Conservation (phyloP, 2,797 vertebrate species). For the Coendou prehensilis region DNA sequence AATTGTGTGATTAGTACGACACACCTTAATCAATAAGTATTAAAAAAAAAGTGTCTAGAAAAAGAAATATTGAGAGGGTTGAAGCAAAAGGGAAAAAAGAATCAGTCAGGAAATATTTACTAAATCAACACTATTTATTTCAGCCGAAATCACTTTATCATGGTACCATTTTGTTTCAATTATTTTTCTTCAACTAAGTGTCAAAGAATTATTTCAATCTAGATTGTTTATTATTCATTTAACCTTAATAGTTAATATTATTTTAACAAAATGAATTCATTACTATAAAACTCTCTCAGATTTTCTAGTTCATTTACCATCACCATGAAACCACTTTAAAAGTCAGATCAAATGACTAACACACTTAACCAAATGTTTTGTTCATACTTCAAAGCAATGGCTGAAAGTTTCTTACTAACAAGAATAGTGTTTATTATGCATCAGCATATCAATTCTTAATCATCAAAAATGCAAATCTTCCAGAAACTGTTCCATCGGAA, state of each 20-base stretch:
- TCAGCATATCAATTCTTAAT: not conserved
- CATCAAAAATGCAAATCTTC: not conserved
- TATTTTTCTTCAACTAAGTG: slow-evolving; percentile 85
- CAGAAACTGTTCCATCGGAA: not conserved
- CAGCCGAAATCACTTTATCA: slow-evolving; percentile 80
- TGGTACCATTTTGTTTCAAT: slow-evolving; percentile 78
- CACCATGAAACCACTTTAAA: slow-evolving; percentile 72
- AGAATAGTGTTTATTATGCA: not conserved
- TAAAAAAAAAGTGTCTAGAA: slow-evolving; percentile 65
- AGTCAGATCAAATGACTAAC: slow-evolving; percentile 59
- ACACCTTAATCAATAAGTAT: slow-evolving; percentile 58
- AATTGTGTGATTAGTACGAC: slow-evolving; percentile 52
- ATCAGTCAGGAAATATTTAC: slow-evolving; percentile 58
- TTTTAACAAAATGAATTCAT: slow-evolving; percentile 69
- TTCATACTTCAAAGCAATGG: slow-evolving; percentile 37
- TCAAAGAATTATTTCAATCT: slow-evolving; percentile 72
- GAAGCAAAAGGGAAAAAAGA: slow-evolving; percentile 77
- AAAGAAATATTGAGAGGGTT: slow-evolving; percentile 80
- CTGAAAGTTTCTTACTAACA: not conserved
- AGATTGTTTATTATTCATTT: slow-evolving; percentile 77
- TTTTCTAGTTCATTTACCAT: slow-evolving; percentile 76
- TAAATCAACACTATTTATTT: slow-evolving; percentile 76
- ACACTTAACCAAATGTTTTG: slow-evolving; percentile 34
- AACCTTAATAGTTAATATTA: slow-evolving; percentile 73
- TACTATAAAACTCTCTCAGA: slow-evolving; percentile 74